Base-by-base conservation (phyloP, 1,140 invertebrate species). In the Solenopsis invicta region DNA sequence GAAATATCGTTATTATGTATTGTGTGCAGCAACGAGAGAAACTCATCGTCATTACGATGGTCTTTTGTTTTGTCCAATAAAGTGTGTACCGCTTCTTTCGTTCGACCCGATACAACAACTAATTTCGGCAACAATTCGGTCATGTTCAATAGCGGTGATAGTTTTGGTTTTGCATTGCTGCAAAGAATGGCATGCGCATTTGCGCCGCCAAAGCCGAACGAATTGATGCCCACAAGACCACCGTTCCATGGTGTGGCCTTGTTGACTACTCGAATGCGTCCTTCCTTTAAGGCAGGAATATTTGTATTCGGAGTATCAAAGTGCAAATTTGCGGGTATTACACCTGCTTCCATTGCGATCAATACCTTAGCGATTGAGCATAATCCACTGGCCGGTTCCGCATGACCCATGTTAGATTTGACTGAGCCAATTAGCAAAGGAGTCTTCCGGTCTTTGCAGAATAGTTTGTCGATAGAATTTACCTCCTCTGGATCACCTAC, bases 141-240 rank as follows among this genome's bases (percentile, higher is more conserved):
- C 8, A 95, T 94, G 59, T 95, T 93, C 16, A 96, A 95, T 37
- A 96, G 95, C 4, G 96, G 95, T 1, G 96, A 95, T 5, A 95
- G 91, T 93, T 97, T 97, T 29, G 96, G 96, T 92, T 97, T 98
- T 0, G 97, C 96, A 93, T 98, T 98, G 1, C 97, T 97, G 91
- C 97, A 97, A 0, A 99, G 95, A 75, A 99, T 96, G 0, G 98
- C 95, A 94, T 99, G 99, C 18, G 98, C 98, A 95, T 99, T 99
- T 34, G 99, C 98, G 69, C 99, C 99, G 80, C 99, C 99, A 95
- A 99, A 99, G 24, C 99, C 99, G 95, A 99, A 99, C 3, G 98
- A 99, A 95, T 99, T 99, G 1, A 99, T 92, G 8, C 97, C 99
- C 54, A 98, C 97, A n/a, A n/a, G n/a, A n/a, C n/a, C n/a, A n/a